These are phyloP conservation scores for Scomber colias DNA, from an alignment of 2,113 vertebrate genomes.

Conservation along the genomic window DNA sequence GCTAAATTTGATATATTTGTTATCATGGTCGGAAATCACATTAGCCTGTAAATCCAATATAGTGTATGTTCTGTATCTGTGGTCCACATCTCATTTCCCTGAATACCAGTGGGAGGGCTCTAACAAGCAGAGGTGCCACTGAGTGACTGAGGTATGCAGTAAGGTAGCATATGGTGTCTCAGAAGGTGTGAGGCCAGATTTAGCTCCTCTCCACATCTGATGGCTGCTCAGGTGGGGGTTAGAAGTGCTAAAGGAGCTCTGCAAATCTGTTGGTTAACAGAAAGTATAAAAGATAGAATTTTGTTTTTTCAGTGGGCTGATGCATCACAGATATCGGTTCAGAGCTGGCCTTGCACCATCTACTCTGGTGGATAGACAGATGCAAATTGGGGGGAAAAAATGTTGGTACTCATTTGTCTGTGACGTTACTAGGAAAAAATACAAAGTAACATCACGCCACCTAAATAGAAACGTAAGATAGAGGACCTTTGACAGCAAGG, in stretches of 20 bases:
- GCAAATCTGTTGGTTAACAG: conserved; percentile 7
- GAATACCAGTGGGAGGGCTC: conserved; percentile 24
- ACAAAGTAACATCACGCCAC: no score
- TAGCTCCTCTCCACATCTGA: conserved; percentile 49
- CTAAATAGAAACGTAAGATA: no score
- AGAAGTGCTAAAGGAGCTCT: conserved; percentile 17
- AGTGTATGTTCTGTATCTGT: not conserved
- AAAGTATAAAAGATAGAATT: not conserved
- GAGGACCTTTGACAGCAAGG: no score
- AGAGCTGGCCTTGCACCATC: no score
- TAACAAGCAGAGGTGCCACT: conserved; percentile 46
- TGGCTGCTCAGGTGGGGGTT: conserved; percentile 8
- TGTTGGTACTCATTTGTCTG: no score
- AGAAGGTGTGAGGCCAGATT: conserved; percentile 52
- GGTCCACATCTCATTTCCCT: conserved; percentile 35
- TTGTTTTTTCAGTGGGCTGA: not conserved
- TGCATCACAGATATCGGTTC: not conserved
- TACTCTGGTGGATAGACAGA: no score
- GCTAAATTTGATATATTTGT: not conserved
- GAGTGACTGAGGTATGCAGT: conserved; percentile 12
- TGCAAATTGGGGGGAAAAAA: no score
- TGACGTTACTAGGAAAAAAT: no score
- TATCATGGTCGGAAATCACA: conserved; percentile 18
- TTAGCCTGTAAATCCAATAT: conserved; percentile 10
- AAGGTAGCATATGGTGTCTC: conserved; percentile 42